These are phyloP conservation scores for Hydraecia micacea DNA, from an alignment of 2,888 invertebrate species.

Conservation along the genomic window DNA sequence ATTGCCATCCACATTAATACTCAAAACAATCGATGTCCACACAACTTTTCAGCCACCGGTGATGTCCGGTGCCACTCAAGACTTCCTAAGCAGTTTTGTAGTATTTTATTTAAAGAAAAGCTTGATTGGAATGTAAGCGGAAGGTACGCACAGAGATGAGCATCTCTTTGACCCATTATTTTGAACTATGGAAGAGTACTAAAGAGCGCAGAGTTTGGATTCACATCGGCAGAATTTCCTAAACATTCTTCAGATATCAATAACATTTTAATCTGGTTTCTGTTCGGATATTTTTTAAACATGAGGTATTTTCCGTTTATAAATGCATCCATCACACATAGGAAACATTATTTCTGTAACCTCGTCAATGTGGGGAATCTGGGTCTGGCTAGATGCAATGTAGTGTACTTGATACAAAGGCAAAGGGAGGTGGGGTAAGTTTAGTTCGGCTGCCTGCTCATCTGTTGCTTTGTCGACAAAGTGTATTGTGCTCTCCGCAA, in stretches of 20 bases:
- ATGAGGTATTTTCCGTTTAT: conserved; percentile 5
- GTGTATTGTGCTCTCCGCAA: conserved; percentile 29
- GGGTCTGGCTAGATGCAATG: not conserved
- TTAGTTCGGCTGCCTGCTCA: conserved; percentile 41
- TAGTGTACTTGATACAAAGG: conserved; percentile 24
- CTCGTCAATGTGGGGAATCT: conserved; percentile 9
- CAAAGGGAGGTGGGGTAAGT: conserved; percentile 38
- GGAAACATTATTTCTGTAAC: conserved; percentile 4
- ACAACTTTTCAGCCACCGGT: not conserved
- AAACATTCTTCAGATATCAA: conserved; percentile 40
- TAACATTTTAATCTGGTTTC: conserved; percentile 26
- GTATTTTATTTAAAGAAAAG: conserved; percentile 7
- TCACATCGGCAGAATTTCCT: not conserved
- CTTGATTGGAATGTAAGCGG: not conserved
- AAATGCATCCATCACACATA: conserved; percentile 11
- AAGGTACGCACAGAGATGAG: not conserved
- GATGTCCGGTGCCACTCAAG: not conserved
- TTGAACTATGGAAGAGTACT: conserved; percentile 2
- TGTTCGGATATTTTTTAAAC: conserved; percentile 38
- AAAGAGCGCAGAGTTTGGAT: not conserved
- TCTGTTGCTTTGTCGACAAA: conserved; percentile 40
- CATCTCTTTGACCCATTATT: conserved; percentile 14
- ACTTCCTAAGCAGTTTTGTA: not conserved
- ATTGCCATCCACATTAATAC: not conserved
- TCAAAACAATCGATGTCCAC: not conserved